These are phyloP conservation scores for Eristalis pertinax DNA, from an alignment of 2,888 invertebrate species.

Conservation along the genomic window DNA sequence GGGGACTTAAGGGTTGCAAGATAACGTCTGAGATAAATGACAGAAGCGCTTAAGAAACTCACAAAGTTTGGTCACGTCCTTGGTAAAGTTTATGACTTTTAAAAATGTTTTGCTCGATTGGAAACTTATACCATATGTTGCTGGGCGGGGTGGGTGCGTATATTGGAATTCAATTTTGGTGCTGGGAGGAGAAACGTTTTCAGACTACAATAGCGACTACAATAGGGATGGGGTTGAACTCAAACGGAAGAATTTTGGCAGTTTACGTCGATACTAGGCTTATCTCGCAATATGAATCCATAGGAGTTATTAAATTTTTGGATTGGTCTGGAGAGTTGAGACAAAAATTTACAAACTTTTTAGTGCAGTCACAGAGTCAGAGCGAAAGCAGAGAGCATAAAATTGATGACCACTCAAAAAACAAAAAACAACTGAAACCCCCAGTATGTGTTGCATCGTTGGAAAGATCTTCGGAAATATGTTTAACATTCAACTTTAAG, in stretches of 20 bases:
- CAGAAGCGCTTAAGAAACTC: conserved; percentile 68
- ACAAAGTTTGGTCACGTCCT: conserved; percentile 68
- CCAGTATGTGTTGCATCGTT: too few relatives aligned
- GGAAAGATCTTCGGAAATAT: too few relatives aligned
- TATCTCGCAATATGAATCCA: not conserved
- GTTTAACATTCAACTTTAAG: too few relatives aligned
- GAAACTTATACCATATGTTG: conserved; percentile 62
- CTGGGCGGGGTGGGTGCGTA: not conserved
- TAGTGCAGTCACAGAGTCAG: too few relatives aligned
- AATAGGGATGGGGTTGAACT: not conserved
- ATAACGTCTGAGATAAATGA: conserved; percentile 70
- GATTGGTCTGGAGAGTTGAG: not conserved
- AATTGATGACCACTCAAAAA: too few relatives aligned
- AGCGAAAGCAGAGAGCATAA: too few relatives aligned
- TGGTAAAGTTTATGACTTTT: conserved; percentile 64
- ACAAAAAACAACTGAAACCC: too few relatives aligned
- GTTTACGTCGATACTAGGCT: not conserved
- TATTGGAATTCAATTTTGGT: conserved; percentile 70
- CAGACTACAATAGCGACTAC: not conserved
- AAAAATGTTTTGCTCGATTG: conserved; percentile 67
- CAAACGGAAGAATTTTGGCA: not conserved
- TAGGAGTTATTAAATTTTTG: not conserved
- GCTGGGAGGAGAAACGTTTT: conserved; percentile 55
- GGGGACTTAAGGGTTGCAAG: conserved; percentile 65
- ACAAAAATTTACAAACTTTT: too few relatives aligned